Base-by-base conservation (phyloP, 2,113 vertebrate species). In the Heptranchias perlo region DNA sequence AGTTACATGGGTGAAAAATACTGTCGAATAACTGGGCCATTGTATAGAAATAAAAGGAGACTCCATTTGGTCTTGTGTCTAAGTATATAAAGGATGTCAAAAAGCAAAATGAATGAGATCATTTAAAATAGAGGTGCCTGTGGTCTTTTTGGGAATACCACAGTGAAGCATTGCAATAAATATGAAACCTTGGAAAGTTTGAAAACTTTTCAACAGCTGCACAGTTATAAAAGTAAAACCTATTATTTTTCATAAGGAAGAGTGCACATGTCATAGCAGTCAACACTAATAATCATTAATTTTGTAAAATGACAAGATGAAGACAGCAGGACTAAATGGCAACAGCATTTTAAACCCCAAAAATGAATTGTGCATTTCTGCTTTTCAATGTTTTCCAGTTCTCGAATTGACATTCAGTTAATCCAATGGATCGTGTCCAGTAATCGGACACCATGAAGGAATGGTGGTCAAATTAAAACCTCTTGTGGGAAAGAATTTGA, bases 401-500 rank as follows among this genome's bases (percentile, higher is more conserved):
- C 96, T 97, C 96, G 96, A 97, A 97, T 97, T 97, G 97, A 98
- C 97, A 97, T 97, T 96, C 97, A 98, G 97, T 98, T 98, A 98
- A 98, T 97, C 97, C 97, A 96, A 97, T 97, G 97, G 97, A 97
- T 97, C 97, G 82, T 97, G 97, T 98, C 97, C 97, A 91, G 98
- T 98, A 98, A 98, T 97, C 96, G 97, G 98, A 98, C 96, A 97
- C 97, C 96, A 84, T 96, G 96, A 97, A 96, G 97, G 97, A 97
- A 97, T 96, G 97, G 97, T 96, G 97, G 97, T 97, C 97, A 98
- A 97, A 98, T 97, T 97, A 97, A 97, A 97, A 97, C 97, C 97
- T 97, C 97, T 98, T 97, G 98, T 98, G 98, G 98, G 98, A 98
- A 98, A 98, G 97, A 97, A 97, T 96, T 97, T 95, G 96, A 97